Percentiles rank a stretch among this genome's conserved stretches.
Evolutionary conservation across 2,113 vertebrate genomes (phyloP).

Genomic region (Gadus chalcogrammus): DNA sequence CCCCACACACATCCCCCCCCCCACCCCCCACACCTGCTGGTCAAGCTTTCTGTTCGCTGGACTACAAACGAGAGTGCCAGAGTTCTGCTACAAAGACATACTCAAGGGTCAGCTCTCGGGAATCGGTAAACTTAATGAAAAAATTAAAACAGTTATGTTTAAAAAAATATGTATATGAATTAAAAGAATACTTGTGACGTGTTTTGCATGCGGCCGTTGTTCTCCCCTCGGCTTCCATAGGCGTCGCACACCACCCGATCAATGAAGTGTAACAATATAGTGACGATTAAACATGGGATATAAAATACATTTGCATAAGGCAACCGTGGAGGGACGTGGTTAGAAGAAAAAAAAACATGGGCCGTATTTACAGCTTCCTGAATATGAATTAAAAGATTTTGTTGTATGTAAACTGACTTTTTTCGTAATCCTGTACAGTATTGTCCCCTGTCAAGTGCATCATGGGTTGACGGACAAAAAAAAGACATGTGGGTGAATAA

Average conservation of each 20-base stretch:
- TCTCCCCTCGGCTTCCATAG: slow-evolving; percentile 86
- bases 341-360: slow-evolving; percentile 49
- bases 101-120: slow-evolving; percentile 40
- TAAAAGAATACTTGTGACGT: slow-evolving; percentile 81
- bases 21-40: not conserved
- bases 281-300: slow-evolving; percentile 58
- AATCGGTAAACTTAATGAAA: slow-evolving; percentile 52
- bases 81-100: slow-evolving; percentile 34
- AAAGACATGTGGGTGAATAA: slow-evolving; percentile 62
- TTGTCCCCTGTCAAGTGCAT: slow-evolving; percentile 86
- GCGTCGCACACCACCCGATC: slow-evolving; percentile 85
- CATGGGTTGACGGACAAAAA: slow-evolving; percentile 84
- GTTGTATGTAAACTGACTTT: slow-evolving; percentile 91
- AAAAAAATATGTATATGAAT: slow-evolving; percentile 17
- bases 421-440: slow-evolving; percentile 97
- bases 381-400: slow-evolving; percentile 72
- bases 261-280: slow-evolving; percentile 72
- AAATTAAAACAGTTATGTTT: slow-evolving; percentile 31
- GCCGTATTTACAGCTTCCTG: slow-evolving; percentile 72
- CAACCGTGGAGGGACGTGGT: slow-evolving; percentile 72
- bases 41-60: slow-evolving; percentile 48
- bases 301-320: slow-evolving; percentile 69
- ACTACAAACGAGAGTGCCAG: slow-evolving; percentile 48
- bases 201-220: slow-evolving; percentile 97
- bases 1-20: too few relatives aligned